phyloP scores from a whole-genome alignment of 1,140 invertebrate genomes.

The Rhyacophila brunnea region DNA sequence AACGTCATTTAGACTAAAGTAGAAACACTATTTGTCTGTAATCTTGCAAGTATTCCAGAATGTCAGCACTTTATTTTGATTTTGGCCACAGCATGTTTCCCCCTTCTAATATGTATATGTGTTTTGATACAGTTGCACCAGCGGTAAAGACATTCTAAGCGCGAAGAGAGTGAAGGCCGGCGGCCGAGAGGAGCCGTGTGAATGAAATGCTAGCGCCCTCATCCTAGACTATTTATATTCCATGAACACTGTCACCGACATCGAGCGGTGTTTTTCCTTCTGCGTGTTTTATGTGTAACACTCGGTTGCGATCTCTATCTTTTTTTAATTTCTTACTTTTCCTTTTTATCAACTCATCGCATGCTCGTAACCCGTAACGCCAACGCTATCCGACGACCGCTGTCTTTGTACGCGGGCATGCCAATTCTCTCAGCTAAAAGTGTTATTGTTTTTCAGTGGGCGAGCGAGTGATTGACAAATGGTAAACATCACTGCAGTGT shows the following conservation, averaged over 20 bases:
- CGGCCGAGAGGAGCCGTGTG: conserved; percentile 44
- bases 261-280: conserved; percentile 52
- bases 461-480: conserved; percentile 60
- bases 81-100: conserved; percentile 7
- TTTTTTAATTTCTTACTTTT: conserved; percentile 36
- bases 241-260: conserved; percentile 45
- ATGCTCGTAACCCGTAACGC: conserved; percentile 43
- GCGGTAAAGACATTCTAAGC: conserved; percentile 14
- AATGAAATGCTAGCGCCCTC: conserved; percentile 47
- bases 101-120: conserved; percentile 18
- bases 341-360: conserved; percentile 41
- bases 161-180: conserved; percentile 13
- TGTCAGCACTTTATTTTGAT: no score
- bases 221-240: conserved; percentile 51
- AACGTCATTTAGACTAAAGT: no score
- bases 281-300: conserved; percentile 45
- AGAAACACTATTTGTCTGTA: no score
- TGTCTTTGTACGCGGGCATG: conserved; percentile 9
- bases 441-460: conserved; percentile 60
- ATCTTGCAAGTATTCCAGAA: no score
- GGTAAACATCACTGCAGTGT: conserved; percentile 53
- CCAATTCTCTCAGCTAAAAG: conserved; percentile 24
- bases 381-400: conserved; percentile 40
- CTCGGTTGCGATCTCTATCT: conserved; percentile 50
- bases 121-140: conserved; percentile 29